A percentile compares a stretch with the other conserved stretches of the same genome.
Conservation (phyloP, 2,113 vertebrate genomes). For the Phrynocephalus versicolor region DNA sequence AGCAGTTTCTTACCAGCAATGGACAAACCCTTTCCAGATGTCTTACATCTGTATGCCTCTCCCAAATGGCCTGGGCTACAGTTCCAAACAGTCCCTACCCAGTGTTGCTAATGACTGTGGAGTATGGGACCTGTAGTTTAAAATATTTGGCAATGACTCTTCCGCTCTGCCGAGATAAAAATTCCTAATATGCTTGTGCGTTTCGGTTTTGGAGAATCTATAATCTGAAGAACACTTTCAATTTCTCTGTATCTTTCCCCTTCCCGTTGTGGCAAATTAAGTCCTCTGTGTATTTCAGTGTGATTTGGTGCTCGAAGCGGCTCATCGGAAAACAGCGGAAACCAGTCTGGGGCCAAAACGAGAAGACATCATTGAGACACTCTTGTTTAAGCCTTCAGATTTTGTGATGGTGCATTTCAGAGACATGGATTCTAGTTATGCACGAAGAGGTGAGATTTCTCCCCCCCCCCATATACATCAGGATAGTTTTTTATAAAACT, state of each 20-base stretch:
- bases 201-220: not conserved
- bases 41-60: too few species aligned
- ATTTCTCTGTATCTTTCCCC: not conserved
- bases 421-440: conserved; percentile 96
- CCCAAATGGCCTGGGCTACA: not conserved
- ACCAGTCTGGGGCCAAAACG: conserved; percentile 85
- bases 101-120: not conserved
- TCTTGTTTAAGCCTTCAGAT: conserved; percentile 96
- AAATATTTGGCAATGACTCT: not conserved
- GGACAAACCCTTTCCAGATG: too few species aligned
- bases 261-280: not conserved
- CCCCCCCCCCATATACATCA: not conserved
- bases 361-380: conserved; percentile 96
- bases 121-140: not conserved
- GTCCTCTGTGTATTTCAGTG: conserved; percentile 76
- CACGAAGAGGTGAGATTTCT: conserved; percentile 88
- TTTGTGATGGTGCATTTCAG: conserved; percentile 96
- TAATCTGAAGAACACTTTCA: not conserved
- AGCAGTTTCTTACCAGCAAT: too few species aligned
- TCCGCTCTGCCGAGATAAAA: too few species aligned
- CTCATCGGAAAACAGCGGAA: conserved; percentile 92
- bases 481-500: conserved; percentile 14
- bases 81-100: not conserved
- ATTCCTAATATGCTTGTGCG: not conserved
- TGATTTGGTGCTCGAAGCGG: conserved; percentile 96